These are phyloP conservation scores for Centropus unirufus DNA, from an alignment of 2,113 vertebrate genomes.

Conservation along the genomic window DNA sequence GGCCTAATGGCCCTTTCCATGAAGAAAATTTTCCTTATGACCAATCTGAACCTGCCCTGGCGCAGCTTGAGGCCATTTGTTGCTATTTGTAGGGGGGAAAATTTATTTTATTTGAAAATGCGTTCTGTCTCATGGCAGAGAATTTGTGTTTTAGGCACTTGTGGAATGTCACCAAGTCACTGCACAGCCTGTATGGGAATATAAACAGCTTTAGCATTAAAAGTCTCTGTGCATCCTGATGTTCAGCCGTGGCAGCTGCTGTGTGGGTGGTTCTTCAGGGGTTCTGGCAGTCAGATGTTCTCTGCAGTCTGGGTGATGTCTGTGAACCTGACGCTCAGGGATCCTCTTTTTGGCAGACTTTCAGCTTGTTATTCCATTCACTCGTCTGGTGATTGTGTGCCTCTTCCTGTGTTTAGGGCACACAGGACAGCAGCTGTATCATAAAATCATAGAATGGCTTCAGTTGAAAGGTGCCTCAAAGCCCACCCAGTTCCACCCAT, in stretches of 20 bases:
- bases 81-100: not conserved
- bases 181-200: not conserved
- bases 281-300: not conserved
- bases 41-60: no score
- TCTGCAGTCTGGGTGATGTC: not conserved
- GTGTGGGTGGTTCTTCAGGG: not conserved
- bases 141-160: not conserved
- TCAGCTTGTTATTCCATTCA: not conserved
- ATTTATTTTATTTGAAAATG: not conserved
- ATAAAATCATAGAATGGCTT: fast-evolving
- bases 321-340: fast-evolving
- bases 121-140: not conserved
- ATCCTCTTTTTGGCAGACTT: not conserved
- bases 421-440: not conserved
- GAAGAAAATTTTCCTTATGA: no score
- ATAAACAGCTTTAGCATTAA: not conserved
- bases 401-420: not conserved
- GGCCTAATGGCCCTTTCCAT: no score
- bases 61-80: not conserved
- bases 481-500: no score
- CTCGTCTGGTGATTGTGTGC: fast-evolving
- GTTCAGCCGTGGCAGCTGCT: not conserved
- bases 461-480: no score
- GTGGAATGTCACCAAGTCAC: not conserved
- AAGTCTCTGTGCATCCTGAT: not conserved